These are phyloP conservation scores for Atherinosoma microstoma DNA, from an alignment of 2,797 vertebrate genomes.

Conservation along the genomic window DNA sequence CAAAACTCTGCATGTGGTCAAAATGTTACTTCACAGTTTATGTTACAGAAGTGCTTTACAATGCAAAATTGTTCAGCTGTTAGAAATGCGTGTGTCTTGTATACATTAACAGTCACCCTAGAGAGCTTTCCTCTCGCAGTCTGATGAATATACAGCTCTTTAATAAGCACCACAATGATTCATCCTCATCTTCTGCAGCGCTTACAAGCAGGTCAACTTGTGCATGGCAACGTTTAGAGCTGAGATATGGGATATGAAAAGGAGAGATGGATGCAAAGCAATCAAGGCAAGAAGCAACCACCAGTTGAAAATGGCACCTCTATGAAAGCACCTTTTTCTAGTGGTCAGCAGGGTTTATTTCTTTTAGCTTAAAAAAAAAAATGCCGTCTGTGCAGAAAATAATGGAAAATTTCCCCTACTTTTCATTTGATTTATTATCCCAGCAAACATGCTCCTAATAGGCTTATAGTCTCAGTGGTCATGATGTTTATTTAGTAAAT, in stretches of 20 bases:
- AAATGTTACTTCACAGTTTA: conserved; percentile 56
- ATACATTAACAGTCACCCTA: conserved; percentile 65
- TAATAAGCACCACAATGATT: conserved; percentile 73
- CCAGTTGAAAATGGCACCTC: not conserved
- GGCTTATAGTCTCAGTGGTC: not conserved
- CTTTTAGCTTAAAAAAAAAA: not conserved
- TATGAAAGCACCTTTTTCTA: not conserved
- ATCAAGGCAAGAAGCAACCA: conserved; percentile 8
- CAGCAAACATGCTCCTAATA: not conserved
- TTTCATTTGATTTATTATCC: not conserved
- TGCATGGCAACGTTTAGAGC: conserved; percentile 56
- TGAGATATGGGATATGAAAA: conserved; percentile 25
- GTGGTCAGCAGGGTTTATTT: not conserved
- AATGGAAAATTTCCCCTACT: not conserved
- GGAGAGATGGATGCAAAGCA: conserved; percentile 14
- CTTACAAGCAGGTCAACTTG: conserved; percentile 65
- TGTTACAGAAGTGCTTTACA: conserved; percentile 59
- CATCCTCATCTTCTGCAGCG: conserved; percentile 58
- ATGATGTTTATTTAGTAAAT: conserved; percentile 3
- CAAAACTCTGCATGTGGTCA: conserved; percentile 68
- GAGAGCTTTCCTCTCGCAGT: conserved; percentile 67
- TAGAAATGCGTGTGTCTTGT: conserved; percentile 62
- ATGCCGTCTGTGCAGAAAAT: not conserved
- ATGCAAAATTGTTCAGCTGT: conserved; percentile 66
- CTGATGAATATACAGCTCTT: conserved; percentile 71